Evolutionary conservation across 2,113 vertebrate species (phyloP), one percentile per base, ranked within the genome.

Genomic region (Pelecanus crispus): DNA sequence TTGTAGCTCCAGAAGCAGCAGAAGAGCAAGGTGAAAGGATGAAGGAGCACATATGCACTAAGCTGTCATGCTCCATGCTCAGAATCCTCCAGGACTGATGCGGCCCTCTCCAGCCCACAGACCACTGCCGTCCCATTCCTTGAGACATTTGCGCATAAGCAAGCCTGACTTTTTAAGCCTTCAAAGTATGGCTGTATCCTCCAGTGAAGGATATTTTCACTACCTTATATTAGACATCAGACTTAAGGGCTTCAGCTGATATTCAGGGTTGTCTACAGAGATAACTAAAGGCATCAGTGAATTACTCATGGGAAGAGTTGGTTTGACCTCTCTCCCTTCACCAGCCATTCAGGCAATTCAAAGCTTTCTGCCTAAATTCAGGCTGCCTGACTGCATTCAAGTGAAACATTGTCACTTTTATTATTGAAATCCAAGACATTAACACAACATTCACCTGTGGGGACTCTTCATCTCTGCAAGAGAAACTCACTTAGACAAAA

Each of bases 91-190:
- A 65, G 34, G 34, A 49, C 24, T 77, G 40, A 53, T 4, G 13
- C 3, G 8, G 5, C 67, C 49, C 13, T 42, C 20, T 59, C 6
- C 32, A 75, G 42, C 6, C 26, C 42, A 53, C 26, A 59, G 28
- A 70, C 14, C 5, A 77, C 24, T 4, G 1, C 10, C 0, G 0
- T 38, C 15, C 6, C 5, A 1, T 38, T 70, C 31, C 8, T 38
- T 62, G 13, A 77, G 25, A 19, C 2, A 17, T 38, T 44, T 80
- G 13, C 24, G 8, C 26, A 40, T 52, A 77, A 83, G 47, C 3
- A 77, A 72, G 2, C 10, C 25, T 38, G 17, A 75, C 6, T 4
- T 80, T 52, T 75, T 67, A 72, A 17, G 63, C 19, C 10, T 82
- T 61, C 15, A 22, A 34, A 50, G 16, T 59, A 65, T 29, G 19